Percentiles rank a stretch among this genome's conserved stretches.
phyloP scores from a whole-genome alignment of 1,140 invertebrate genomes.

The Asobara japonica region DNA sequence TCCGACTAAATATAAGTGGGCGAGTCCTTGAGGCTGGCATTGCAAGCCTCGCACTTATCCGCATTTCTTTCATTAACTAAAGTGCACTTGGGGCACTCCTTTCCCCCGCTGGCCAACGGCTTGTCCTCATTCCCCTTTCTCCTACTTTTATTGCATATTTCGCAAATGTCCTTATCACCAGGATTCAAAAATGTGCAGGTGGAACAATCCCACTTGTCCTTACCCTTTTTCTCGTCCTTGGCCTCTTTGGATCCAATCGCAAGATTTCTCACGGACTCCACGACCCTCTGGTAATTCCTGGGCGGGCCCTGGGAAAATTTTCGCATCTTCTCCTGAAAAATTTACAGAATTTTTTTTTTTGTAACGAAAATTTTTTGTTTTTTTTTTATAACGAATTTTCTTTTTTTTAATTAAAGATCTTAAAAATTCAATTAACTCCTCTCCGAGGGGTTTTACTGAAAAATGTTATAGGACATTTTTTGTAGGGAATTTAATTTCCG shows the following conservation, averaged over 20 bases:
- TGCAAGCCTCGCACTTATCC: constrained; percentile 75
- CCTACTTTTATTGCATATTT: constrained; percentile 80
- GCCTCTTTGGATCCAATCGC: constrained; percentile 20
- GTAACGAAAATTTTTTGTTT: too few species aligned
- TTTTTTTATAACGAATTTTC: too few species aligned
- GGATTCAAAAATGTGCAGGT: constrained; percentile 79
- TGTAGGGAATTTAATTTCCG: too few species aligned
- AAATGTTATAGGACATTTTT: too few species aligned
- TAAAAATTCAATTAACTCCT: too few species aligned
- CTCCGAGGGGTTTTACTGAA: too few species aligned
- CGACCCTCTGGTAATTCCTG: not conserved
- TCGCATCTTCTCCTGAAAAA: constrained; percentile 31
- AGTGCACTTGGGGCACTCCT: constrained; percentile 82
- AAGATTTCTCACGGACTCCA: constrained; percentile 5
- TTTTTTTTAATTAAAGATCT: too few species aligned
- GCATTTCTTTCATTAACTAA: constrained; percentile 79
- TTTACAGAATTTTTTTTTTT: too few species aligned
- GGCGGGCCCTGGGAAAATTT: constrained; percentile 1
- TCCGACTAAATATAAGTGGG: constrained; percentile 75
- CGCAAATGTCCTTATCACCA: constrained; percentile 71
- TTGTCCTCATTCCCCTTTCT: constrained; percentile 70
- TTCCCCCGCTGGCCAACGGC: constrained; percentile 77
- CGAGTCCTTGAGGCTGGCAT: constrained; percentile 75
- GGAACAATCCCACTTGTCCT: constrained; percentile 73
- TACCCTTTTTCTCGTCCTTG: constrained; percentile 21